A percentile compares a stretch with the other conserved stretches of the same genome.
Evolutionary conservation across 1,140 invertebrate species (phyloP).

Genomic region (Pseudachorutes palmiensis): DNA sequence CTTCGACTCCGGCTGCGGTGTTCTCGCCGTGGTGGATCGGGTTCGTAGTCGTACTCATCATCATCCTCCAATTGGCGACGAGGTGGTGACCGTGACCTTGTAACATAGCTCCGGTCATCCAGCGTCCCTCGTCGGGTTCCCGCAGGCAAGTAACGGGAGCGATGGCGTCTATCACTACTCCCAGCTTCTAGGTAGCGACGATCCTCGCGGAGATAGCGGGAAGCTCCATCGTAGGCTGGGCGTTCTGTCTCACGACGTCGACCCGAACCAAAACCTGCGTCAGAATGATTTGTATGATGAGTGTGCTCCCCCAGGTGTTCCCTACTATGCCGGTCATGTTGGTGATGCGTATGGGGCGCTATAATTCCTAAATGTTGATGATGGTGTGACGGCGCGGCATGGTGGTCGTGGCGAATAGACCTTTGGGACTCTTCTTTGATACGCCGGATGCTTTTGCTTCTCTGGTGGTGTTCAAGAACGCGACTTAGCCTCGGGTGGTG

Average conservation of each 20-base stretch:
- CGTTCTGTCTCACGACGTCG: background rate
- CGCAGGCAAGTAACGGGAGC: background rate
- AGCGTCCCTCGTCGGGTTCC: background rate
- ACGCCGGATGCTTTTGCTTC: background rate
- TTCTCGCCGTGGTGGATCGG: background rate
- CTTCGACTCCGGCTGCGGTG: background rate
- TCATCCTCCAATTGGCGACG: background rate
- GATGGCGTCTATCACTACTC: background rate
- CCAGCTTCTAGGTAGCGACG: background rate
- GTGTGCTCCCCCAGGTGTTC: background rate
- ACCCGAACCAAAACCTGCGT: background rate
- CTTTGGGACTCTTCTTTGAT: background rate
- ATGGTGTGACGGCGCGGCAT: background rate
- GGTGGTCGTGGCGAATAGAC: background rate
- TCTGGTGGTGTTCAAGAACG: background rate
- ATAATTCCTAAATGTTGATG: background rate
- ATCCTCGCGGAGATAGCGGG: background rate
- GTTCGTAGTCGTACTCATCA: background rate
- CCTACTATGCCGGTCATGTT: background rate
- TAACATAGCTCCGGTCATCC: background rate
- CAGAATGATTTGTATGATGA: background rate
- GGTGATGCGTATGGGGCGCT: background rate
- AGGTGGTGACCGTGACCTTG: background rate
- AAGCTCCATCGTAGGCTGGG: background rate
- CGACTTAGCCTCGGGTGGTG: background rate